Conservation (phyloP, 2,113 vertebrate species). For the Mormyrus iriodes region DNA sequence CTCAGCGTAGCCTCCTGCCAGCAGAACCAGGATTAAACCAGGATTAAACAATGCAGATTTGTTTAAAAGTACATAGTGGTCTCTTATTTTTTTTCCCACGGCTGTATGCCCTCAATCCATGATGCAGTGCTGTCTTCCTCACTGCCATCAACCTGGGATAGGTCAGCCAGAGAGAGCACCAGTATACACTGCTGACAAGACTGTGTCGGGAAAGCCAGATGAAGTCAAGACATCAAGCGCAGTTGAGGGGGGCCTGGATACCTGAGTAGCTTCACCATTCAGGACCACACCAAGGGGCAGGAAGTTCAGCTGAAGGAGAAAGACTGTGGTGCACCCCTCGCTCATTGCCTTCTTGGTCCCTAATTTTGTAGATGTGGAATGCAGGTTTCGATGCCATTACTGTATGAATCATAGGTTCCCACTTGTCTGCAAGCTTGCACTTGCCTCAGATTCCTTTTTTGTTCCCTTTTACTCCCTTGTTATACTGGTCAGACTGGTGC, state of each 20-base stretch:
- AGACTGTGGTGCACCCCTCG: neutral
- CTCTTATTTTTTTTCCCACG: too few species aligned
- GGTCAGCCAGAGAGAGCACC: neutral
- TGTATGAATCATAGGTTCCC: neutral
- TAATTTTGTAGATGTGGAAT: neutral
- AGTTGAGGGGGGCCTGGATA: neutral
- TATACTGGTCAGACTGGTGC: neutral
- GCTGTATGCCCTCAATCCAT: too few species aligned
- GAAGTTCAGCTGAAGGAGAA: neutral
- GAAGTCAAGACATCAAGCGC: neutral
- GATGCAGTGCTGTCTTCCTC: neutral
- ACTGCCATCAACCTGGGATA: neutral
- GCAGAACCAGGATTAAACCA: too few species aligned
- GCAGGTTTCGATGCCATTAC: neutral
- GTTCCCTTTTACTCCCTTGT: too few species aligned
- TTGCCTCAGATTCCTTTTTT: too few species aligned
- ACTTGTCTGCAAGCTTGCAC: neutral
- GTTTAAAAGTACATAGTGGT: too few species aligned
- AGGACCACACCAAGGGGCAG: neutral
- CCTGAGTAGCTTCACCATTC: too few species aligned
- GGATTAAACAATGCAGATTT: too few species aligned
- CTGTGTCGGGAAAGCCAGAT: neutral
- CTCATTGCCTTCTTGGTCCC: neutral
- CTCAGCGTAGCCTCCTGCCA: too few species aligned
- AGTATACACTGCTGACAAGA: neutral